Base-by-base conservation (phyloP, 2,113 vertebrate species). In the Nerophis lumbriciformis region DNA sequence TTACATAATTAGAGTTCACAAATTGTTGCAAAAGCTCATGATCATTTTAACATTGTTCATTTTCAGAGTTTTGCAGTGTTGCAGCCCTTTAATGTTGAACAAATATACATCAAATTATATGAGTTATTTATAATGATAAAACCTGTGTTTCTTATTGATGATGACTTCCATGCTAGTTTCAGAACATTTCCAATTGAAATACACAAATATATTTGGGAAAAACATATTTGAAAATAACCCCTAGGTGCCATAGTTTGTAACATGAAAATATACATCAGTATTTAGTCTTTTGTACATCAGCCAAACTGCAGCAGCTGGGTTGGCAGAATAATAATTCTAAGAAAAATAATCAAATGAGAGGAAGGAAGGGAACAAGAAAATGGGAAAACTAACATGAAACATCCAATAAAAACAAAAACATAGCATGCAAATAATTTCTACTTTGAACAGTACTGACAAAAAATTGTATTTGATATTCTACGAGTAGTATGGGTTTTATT, bases 231-330 rank as follows among this genome's bases (percentile, higher is more conserved):
- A 92, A 92, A 97, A 96, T 94, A 97, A 93, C 92, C 93, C 94
- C 95, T 93, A 95, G 93, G 93, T 93, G 93, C 96, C 93, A 93
- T 92, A 91, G 93, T 95, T 91, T 92, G 94, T 96, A 94, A 96
- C 93, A 98, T 94, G 92, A 96, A 97, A 98, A 97, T 97, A 98
- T 98, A 98, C 94, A 98, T 94, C 91, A 91, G 93, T 88, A 94
- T 94, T 94, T 91, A 88, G 84, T 96, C 92, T 98, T 28, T 95
- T 96, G 90, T 96, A 99, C 95, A 97, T 90, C 90, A 93, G 88
- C 92, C 90, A 92, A 92, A 85, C 84, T 86, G 89, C 82, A 89
- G 83, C 89, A 89, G 86, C 82, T 84, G 80, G 80, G 77, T 76
- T 84, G 87, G 85, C 89, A 88, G 90, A 90, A 86, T 87, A 88